These are phyloP conservation scores for Pantelozetes paolii DNA, from an alignment of 2,888 invertebrate genomes.

Conservation along the genomic window DNA sequence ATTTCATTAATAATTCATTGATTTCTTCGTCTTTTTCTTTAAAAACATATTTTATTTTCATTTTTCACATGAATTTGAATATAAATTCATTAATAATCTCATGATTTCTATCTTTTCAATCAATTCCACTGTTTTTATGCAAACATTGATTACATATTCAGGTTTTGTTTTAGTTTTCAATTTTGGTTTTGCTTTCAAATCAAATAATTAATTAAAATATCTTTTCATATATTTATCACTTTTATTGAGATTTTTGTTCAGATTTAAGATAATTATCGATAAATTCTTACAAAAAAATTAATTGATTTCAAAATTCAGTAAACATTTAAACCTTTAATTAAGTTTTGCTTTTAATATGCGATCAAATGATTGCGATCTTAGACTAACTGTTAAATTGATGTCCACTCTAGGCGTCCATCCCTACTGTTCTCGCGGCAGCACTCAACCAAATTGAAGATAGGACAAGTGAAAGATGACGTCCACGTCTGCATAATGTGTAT, in stretches of 20 bases:
- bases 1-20: background rate
- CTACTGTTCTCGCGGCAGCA: constrained; percentile 41
- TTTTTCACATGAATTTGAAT: background rate
- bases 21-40: background rate
- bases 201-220: background rate
- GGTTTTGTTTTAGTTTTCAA: background rate
- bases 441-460: constrained; percentile 72
- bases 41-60: background rate
- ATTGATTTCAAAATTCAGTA: too few relatives aligned
- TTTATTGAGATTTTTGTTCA: too few relatives aligned
- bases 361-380: background rate
- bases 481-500: constrained; percentile 99
- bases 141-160: background rate
- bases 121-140: background rate
- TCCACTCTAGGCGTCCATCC: constrained; percentile 40
- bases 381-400: background rate
- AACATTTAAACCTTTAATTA: too few relatives aligned
- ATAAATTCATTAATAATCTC: background rate
- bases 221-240: background rate
- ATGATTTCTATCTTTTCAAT: background rate
- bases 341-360: background rate
- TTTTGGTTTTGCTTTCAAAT: background rate
- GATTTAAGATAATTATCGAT: too few relatives aligned
- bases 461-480: constrained; percentile 93
- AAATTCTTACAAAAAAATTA: too few relatives aligned